Base-by-base conservation (phyloP, 2,797 vertebrate genomes). In the Pseudopleuronectes americanus region DNA sequence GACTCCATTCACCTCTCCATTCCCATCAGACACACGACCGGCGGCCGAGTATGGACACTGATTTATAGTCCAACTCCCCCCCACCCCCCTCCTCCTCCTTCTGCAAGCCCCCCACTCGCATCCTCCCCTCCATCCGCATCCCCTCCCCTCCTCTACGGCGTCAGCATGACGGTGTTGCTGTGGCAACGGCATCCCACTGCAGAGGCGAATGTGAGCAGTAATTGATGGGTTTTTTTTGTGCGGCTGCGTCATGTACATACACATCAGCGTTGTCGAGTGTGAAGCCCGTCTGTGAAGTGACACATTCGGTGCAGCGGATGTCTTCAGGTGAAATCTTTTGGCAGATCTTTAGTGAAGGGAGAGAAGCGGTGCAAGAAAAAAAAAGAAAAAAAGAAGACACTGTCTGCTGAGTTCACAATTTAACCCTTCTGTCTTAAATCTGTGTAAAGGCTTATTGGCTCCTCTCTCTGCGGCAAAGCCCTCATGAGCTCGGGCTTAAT, bases 161-260 rank as follows among this genome's bases (percentile, higher is more conserved):
- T 85, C 78, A 78, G 70, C 70, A 45, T 83, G 73, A 83, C 24
- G 0, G 41, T 55, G 89, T 92, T 90, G 64, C 92, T 71, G 90
- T 89, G 81, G 90, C 68, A 91, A 90, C 88, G 80, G 55, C 75
- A 69, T 77, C 68, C 78, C 66, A 71, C 78, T 88, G 78, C 84
- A 84, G 65, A 79, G 72, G 64, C 77, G 59, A 74, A 68, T 76
- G 69, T 74, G 72, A 76, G 74, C 77, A 26, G 62, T 71, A 72
- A 85, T 84, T 47, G 3, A 67, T 85, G n/a, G n/a, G n/a, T 26
- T 76, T 59, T 84, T 65, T 2, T 4, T 62, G 59, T 41, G 63
- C 28, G 57, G 7, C 76, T 64, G 52, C 49, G 43, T 68, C 49
- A 49, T 57, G 21, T 59, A 45, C 24, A 19, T 70, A 73, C 68